Evolutionary conservation across 2,888 invertebrate genomes (phyloP).

Genomic region (Heliconius ethilla): DNA sequence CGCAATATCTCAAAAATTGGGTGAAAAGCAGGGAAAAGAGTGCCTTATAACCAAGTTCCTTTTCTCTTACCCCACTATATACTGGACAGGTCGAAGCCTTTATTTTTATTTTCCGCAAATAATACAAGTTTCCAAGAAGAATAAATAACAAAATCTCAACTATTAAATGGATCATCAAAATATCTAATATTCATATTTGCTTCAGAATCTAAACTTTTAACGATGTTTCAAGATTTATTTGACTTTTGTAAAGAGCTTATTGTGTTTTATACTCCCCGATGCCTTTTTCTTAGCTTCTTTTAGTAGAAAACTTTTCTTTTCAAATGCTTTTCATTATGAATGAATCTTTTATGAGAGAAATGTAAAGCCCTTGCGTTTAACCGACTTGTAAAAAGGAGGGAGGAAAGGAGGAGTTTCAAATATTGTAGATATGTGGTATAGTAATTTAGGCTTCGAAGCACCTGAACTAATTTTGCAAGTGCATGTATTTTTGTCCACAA

Average conservation of each 20-base stretch:
- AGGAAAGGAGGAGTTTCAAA: too few relatives aligned
- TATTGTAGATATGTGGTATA: too few relatives aligned
- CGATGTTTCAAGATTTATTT: neutral
- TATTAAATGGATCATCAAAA: neutral
- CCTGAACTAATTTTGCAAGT: too few relatives aligned
- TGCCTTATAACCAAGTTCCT: too few relatives aligned
- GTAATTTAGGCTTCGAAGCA: too few relatives aligned
- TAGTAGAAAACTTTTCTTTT: neutral
- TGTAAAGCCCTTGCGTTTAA: neutral
- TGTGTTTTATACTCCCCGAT: neutral
- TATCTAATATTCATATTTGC: neutral
- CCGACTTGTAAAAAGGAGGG: too few relatives aligned
- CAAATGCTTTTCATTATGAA: neutral
- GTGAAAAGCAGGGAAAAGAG: too few relatives aligned
- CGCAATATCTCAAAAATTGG: too few relatives aligned
- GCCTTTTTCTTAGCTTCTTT: neutral
- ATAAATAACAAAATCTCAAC: neutral
- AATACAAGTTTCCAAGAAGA: neutral
- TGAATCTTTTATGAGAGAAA: conserved; percentile 1
- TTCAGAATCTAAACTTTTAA: neutral
- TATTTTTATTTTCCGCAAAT: neutral
- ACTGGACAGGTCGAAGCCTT: too few relatives aligned
- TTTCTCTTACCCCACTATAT: too few relatives aligned
- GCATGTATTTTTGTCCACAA: too few relatives aligned
- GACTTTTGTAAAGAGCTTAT: neutral